phyloP scores from a whole-genome alignment of 2,113 vertebrate genomes.

The Neolamprologus toae region DNA sequence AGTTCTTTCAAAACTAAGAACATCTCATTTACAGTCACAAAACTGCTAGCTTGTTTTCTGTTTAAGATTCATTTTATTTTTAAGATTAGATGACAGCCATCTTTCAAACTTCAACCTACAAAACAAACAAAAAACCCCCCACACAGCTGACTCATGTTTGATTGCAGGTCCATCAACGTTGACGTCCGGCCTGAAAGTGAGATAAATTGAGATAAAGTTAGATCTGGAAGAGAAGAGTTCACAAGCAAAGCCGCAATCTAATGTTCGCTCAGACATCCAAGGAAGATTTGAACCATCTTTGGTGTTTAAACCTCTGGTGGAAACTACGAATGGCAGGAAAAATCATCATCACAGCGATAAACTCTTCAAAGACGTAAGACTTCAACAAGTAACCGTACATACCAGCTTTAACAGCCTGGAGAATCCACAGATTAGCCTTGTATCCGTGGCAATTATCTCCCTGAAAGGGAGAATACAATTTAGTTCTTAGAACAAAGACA shows the following conservation, averaged over 20 bases:
- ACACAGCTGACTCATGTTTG: background rate
- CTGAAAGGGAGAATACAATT: too few species aligned
- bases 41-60: background rate
- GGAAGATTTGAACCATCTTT: slow-evolving; percentile 30
- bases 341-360: background rate
- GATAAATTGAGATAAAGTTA: background rate
- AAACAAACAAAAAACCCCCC: fast-evolving
- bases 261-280: slow-evolving; percentile 53
- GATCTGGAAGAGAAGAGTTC: fast-evolving
- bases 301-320: slow-evolving; percentile 35
- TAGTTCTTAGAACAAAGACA: too few species aligned
- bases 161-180: background rate
- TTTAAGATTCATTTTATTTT: fast-evolving
- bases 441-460: too few species aligned
- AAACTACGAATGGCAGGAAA: slow-evolving; percentile 53
- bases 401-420: too few species aligned
- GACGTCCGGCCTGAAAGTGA: fast-evolving
- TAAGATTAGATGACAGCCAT: background rate
- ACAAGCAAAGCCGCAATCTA: background rate
- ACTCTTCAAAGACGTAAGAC: too few species aligned
- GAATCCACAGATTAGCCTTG: too few species aligned
- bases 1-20: background rate
- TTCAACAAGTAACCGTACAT: too few species aligned
- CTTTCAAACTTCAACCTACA: background rate
- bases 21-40: background rate